Percentiles rank a stretch among this genome's conserved stretches.
Evolutionary conservation across 2,888 invertebrate species (phyloP).

Genomic region (Melolontha melolontha): DNA sequence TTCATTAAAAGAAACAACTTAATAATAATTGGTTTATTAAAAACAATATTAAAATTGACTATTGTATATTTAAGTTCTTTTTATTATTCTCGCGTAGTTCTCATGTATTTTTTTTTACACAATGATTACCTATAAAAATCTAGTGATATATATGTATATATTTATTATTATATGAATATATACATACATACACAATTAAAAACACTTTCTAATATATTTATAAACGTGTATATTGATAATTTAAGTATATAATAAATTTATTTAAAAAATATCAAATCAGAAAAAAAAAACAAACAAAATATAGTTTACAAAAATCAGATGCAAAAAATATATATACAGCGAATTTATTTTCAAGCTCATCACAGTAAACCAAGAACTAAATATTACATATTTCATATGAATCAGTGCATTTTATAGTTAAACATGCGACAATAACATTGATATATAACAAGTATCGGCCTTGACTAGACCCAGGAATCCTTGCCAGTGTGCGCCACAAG

Average conservation of each 20-base stretch:
- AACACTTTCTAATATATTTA: conserved; percentile 62
- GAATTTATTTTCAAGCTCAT: conserved; percentile 65
- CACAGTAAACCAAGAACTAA: conserved; percentile 66
- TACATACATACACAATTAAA: conserved; percentile 55
- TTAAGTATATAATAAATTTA: conserved; percentile 62
- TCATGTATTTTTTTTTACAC: conserved; percentile 30
- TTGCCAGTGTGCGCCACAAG: conserved; percentile 61
- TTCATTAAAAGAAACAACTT: conserved; percentile 36
- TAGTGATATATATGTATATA: conserved; percentile 45
- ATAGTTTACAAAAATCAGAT: conserved; percentile 59
- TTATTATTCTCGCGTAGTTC: conserved; percentile 47
- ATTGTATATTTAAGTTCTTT: conserved; percentile 60
- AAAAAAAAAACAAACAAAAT: conserved; percentile 39
- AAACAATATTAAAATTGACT: conserved; percentile 65
- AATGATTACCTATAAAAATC: conserved; percentile 45
- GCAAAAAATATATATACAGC: conserved; percentile 62
- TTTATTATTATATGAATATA: conserved; percentile 20
- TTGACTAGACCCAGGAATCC: conserved; percentile 65
- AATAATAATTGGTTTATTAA: conserved; percentile 63
- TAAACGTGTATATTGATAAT: conserved; percentile 60
- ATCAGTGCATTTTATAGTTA: conserved; percentile 60
- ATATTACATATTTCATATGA: conserved; percentile 63
- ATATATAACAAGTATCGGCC: conserved; percentile 56
- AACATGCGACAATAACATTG: conserved; percentile 64
- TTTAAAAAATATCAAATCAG: conserved; percentile 51